These are phyloP conservation scores for Ellobium chinense DNA, from an alignment of 2,888 invertebrate genomes.

Conservation along the genomic window DNA sequence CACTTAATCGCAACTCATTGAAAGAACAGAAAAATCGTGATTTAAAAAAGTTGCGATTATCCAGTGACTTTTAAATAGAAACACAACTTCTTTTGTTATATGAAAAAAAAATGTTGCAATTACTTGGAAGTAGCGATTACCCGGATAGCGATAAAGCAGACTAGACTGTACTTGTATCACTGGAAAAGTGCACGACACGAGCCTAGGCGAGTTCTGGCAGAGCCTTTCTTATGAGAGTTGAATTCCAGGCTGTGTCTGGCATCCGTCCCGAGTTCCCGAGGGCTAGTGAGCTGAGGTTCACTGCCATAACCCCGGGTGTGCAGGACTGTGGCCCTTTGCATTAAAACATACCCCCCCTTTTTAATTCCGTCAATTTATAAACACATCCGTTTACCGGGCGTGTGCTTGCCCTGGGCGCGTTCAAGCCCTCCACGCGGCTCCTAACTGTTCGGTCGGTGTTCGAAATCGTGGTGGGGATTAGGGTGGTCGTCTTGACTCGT, in stretches of 20 bases:
- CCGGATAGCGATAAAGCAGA: too few species aligned
- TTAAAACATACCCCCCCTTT: constrained; percentile 22
- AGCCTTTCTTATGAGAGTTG: constrained; percentile 1
- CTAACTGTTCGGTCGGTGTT: not conserved
- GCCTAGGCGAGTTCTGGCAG: too few species aligned
- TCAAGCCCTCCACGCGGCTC: not conserved
- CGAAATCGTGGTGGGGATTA: too few species aligned
- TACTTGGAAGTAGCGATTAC: too few species aligned
- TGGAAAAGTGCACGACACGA: not conserved
- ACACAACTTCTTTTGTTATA: too few species aligned
- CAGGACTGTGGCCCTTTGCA: not conserved
- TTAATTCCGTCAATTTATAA: constrained; percentile 28
- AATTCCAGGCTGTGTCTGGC: not conserved
- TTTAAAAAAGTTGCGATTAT: too few species aligned
- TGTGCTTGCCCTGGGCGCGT: not conserved
- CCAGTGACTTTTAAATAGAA: too few species aligned
- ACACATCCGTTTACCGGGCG: constrained; percentile 19
- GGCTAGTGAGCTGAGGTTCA: constrained; percentile 3
- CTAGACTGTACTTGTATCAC: too few species aligned
- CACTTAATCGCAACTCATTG: too few species aligned
- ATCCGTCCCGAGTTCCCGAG: not conserved
- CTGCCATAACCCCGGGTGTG: not conserved
- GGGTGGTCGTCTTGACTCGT: too few species aligned
- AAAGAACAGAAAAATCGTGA: too few species aligned
- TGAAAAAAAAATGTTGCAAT: too few species aligned